These are phyloP conservation scores for Dinoponera quadriceps DNA, from an alignment of 1,140 invertebrate genomes.

Conservation along the genomic window DNA sequence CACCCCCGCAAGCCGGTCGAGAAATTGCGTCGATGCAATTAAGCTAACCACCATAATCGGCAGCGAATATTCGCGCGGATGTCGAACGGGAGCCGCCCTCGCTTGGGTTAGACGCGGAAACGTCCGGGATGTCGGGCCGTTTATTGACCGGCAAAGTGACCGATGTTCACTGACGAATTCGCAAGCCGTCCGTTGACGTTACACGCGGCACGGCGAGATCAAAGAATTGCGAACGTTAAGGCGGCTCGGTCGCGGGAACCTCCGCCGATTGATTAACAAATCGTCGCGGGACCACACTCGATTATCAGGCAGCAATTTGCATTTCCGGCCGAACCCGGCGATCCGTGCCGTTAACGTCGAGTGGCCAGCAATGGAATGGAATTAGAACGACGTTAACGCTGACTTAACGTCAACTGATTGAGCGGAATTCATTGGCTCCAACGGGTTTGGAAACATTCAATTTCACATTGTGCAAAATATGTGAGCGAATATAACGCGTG, in stretches of 20 bases:
- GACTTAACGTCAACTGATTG: slow-evolving; percentile 14
- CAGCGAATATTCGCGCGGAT: slow-evolving; percentile 48
- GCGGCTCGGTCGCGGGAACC: neutral
- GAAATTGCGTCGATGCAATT: slow-evolving; percentile 60
- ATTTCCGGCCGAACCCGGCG: slow-evolving; percentile 32
- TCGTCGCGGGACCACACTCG: slow-evolving; percentile 29
- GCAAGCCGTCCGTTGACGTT: neutral
- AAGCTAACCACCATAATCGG: slow-evolving; percentile 59
- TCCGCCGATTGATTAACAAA: slow-evolving; percentile 34
- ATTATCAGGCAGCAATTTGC: slow-evolving; percentile 50
- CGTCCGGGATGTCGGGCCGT: neutral
- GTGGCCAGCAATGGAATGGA: slow-evolving; percentile 2
- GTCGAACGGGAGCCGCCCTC: slow-evolving; percentile 42
- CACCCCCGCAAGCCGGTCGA: slow-evolving; percentile 47
- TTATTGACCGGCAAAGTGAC: neutral
- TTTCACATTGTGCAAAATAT: too few species aligned
- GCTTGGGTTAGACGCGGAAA: slow-evolving; percentile 39
- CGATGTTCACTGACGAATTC: too few species aligned
- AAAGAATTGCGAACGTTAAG: slow-evolving; percentile 4
- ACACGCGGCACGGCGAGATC: neutral
- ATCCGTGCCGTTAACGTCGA: slow-evolving; percentile 21
- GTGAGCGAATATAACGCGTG: too few species aligned
- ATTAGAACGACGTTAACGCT: slow-evolving; percentile 21
- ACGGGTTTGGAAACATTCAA: too few species aligned
- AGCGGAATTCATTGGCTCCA: slow-evolving; percentile 13